Conservation (phyloP, 2,113 vertebrate genomes). For the Osmerus mordax region DNA sequence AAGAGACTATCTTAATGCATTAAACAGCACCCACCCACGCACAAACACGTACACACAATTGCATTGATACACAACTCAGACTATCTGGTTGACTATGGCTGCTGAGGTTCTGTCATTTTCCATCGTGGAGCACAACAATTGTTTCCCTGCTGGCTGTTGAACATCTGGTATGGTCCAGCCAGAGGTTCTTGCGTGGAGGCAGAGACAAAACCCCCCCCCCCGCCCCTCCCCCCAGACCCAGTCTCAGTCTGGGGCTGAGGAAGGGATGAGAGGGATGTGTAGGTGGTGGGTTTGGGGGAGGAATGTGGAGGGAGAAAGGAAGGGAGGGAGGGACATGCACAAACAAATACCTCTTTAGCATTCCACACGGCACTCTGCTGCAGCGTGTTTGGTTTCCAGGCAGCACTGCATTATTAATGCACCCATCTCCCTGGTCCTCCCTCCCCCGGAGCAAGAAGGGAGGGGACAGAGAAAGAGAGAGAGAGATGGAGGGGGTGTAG, state of each 20-base stretch:
- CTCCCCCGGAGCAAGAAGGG: conserved; percentile 43
- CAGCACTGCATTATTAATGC: conserved; percentile 80
- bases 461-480: conserved; percentile 27
- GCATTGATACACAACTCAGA: no score
- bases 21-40: no score
- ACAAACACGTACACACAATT: no score
- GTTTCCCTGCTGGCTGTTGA: no score
- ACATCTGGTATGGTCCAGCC: no score
- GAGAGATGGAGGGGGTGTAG: conserved; percentile 5
- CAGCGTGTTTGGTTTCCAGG: conserved; percentile 76
- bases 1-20: no score
- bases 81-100: no score
- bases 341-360: conserved; percentile 79
- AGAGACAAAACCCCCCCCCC: no score
- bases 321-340: conserved; percentile 42
- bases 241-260: conserved; percentile 34
- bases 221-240: neutral
- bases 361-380: conserved; percentile 75
- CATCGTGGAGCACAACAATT: no score
- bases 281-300: neutral
- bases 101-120: no score
- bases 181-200: no score
- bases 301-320: conserved; percentile 24
- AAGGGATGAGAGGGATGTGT: neutral
- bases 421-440: conserved; percentile 60